These are phyloP conservation scores for Anabas testudineus DNA, from an alignment of 2,797 vertebrate genomes.

Conservation along the genomic window DNA sequence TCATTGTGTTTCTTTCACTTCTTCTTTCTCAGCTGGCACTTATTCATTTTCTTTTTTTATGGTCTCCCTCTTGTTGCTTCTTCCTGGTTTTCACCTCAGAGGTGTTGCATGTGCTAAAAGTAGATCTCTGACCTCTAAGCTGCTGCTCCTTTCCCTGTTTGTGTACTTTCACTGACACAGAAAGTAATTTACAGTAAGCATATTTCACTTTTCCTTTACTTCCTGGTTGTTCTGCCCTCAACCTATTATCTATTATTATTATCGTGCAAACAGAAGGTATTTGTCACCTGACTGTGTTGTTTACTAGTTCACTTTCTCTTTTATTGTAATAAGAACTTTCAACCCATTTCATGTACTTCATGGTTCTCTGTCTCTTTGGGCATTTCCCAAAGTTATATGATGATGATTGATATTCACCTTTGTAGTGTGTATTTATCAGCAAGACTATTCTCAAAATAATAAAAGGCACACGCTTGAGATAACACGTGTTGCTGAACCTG, in stretches of 20 bases:
- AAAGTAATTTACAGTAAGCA: neutral
- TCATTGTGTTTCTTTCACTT: too few species aligned
- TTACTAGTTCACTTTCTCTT: neutral
- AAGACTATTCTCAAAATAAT: neutral
- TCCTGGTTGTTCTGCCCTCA: neutral
- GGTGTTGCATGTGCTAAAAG: neutral
- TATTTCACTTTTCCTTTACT: neutral
- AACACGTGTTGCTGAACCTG: conserved; percentile 25
- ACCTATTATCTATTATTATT: too few species aligned
- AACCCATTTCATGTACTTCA: neutral
- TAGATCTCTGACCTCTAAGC: neutral
- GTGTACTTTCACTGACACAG: neutral
- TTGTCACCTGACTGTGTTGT: neutral
- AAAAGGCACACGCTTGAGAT: neutral
- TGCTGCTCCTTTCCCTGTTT: neutral
- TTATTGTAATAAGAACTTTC: neutral
- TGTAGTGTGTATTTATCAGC: neutral
- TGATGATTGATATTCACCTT: neutral
- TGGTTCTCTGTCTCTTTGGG: neutral
- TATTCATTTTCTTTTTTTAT: neutral
- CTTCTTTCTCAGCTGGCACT: neutral
- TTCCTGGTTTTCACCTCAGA: neutral
- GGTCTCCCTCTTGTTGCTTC: neutral
- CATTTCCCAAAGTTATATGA: neutral
- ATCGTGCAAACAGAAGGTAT: too few species aligned